Evolutionary conservation across 2,797 vertebrate species (phyloP).

Genomic region (Scarus forsteni): DNA sequence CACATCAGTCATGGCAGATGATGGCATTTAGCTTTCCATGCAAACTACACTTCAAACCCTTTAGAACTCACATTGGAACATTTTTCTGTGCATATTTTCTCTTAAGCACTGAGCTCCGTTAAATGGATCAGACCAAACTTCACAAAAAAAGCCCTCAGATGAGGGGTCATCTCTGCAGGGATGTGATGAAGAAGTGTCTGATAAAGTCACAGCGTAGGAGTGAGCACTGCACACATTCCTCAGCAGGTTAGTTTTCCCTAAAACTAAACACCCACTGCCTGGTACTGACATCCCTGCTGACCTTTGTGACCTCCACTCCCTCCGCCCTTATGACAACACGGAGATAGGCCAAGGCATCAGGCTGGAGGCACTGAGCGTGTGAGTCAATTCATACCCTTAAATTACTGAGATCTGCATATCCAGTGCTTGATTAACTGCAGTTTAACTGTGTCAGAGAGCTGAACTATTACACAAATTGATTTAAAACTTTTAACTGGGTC

Average conservation of each 20-base stretch:
- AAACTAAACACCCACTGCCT: slow-evolving; percentile 60
- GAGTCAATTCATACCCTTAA: neutral
- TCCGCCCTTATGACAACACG: slow-evolving; percentile 41
- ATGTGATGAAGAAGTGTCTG: slow-evolving; percentile 32
- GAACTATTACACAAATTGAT: slow-evolving; percentile 10
- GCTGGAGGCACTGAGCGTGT: neutral
- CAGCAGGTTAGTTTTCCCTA: slow-evolving; percentile 53
- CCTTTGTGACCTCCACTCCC: slow-evolving; percentile 55
- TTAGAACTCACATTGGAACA: slow-evolving; percentile 14
- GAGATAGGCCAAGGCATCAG: slow-evolving; percentile 8
- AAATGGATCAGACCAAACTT: slow-evolving; percentile 19
- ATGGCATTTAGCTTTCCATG: slow-evolving; percentile 9
- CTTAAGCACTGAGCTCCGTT: slow-evolving; percentile 31
- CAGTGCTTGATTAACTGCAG: neutral
- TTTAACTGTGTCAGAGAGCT: neutral
- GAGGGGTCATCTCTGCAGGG: slow-evolving; percentile 11
- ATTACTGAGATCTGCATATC: neutral
- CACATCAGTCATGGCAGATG: slow-evolving; percentile 26
- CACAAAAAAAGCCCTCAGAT: slow-evolving; percentile 10
- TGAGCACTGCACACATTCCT: slow-evolving; percentile 68
- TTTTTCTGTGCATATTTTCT: slow-evolving; percentile 16
- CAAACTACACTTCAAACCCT: neutral
- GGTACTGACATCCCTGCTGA: slow-evolving; percentile 72
- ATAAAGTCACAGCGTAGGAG: slow-evolving; percentile 47
- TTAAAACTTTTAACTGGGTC: no score